Evolutionary conservation across 2,888 invertebrate genomes (phyloP), one percentile per base, ranked within the genome.

Genomic region (Tridacna crocea): DNA sequence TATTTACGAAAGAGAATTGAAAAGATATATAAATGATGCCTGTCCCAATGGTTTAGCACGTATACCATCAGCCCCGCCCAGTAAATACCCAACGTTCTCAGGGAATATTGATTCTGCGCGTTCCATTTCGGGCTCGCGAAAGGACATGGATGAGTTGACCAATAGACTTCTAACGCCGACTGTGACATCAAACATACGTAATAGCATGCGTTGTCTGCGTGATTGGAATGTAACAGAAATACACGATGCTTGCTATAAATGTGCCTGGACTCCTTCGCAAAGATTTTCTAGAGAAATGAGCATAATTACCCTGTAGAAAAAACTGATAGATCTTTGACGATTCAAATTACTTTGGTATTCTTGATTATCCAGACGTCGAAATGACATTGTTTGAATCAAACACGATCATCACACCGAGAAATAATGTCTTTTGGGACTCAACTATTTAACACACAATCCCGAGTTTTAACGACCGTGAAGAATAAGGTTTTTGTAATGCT

Each of bases 131-230:
- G 48, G 24, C 4, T 36, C 58, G 4, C 66, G 46, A 60, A 48
- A 63, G 22, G 80, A 80, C 61, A 74, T 82, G 19, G 80, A 82
- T 48, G 76, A 77, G 17, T 75, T 87, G 2, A 87, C 82, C 19
- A 58, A 78, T 2, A 82, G 86, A 15, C 72, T 87, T 46, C 51
- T 72, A 19, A 51, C 65, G 24, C 85, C 85, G n/a, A 86, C 85
- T 10, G 79, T 82, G 55, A 48, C 85, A n/a, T 66, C 83, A 2
- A 83, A 79, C 17, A 77, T 86, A 4, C 51, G 83, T n/a, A 81
- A 73, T 13, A 79, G 72, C 36, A 68, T 77, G 81, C 73, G 80
- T 26, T 75, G 77, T 48, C 60, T 79, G 22, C 61, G 80, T 66
- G 73, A 75, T 4, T 60, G 77, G 63, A 74, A 48, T 58, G 26